Base-by-base conservation (phyloP, 2,888 invertebrate species). In the Drosophila setosimentum region DNA sequence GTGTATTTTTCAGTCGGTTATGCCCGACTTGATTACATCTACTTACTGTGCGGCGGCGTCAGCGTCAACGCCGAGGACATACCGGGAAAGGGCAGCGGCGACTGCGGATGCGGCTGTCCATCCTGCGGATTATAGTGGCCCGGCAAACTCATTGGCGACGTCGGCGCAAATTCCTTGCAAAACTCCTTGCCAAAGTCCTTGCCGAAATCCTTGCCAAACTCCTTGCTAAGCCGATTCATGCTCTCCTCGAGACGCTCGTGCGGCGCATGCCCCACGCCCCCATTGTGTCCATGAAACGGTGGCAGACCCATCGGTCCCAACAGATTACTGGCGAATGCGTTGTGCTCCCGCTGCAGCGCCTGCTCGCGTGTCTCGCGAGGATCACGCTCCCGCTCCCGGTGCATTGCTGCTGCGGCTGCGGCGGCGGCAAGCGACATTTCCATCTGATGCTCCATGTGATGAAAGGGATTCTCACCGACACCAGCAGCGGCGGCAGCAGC, bases 11-110 rank as follows among this genome's bases (percentile, higher is more conserved):
- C n/a, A 40, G n/a, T n/a, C 40, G 40, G 40, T 1, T n/a, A n/a
- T 40, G n/a, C n/a, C 40, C 8, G 45, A 45, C 16, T 16, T 1
- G 10, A 35, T 16, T 27, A 11, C 24, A 24, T 29, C 1, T 68
- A 87, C 95, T 96, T 94, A 95, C 96, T 96, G 94, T 97, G 97
- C 68, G 97, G 97, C 87, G 97, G 96, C 82, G 97, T 97, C 91
- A 97, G 94, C 45, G 97, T 95, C 81, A 97, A 94, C 67, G 96
- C 96, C 71, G 96, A 95, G 58, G 85, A 86, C 85, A 90, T 86
- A 61, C 86, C 91, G 77, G 96, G 96, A 94, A 96, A 96, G 93
- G 95, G 95, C 92, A 96, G 93, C 76, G 94, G 96, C 76, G 94
- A 95, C 59, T 94, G 95, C 72, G 94, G 95, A 92, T 92, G 93